These are phyloP conservation scores for Frankliniella fusca DNA, from an alignment of 2,888 invertebrate species.

Conservation along the genomic window DNA sequence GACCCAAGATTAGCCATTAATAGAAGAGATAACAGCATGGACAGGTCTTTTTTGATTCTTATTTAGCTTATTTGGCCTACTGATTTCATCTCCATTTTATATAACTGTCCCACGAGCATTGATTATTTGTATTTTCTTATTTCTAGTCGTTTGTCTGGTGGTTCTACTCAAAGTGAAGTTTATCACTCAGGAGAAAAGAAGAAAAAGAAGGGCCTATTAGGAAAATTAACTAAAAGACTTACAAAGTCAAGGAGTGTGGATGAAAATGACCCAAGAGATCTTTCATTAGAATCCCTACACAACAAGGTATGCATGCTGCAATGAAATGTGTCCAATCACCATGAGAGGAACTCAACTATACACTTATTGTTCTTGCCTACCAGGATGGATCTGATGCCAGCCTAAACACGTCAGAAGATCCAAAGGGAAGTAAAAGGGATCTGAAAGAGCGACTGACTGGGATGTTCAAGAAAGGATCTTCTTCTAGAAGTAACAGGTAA, in stretches of 20 bases:
- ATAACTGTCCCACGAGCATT: neutral
- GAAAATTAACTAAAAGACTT: conserved; percentile 73
- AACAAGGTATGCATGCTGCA: conserved; percentile 49
- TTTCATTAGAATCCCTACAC: conserved; percentile 49
- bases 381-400: conserved; percentile 65
- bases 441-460: conserved; percentile 74
- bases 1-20: conserved; percentile 43
- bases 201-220: conserved; percentile 74
- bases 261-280: conserved; percentile 49
- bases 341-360: conserved; percentile 21
- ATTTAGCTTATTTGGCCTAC: neutral
- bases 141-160: conserved; percentile 69
- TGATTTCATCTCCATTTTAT: neutral
- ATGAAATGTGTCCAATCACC: conserved; percentile 29
- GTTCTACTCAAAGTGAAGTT: conserved; percentile 79
- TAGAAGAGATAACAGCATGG: conserved; percentile 66
- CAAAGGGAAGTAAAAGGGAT: conserved; percentile 65
- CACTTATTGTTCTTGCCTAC: conserved; percentile 28
- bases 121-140: conserved; percentile 37
- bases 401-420: conserved; percentile 54
- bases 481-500: conserved; percentile 65
- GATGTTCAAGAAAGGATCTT: conserved; percentile 70
- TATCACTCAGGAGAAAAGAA: conserved; percentile 65
- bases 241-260: conserved; percentile 81
- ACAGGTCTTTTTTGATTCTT: conserved; percentile 54